A percentile compares a stretch with the other conserved stretches of the same genome.
These are phyloP conservation scores for Collichthys lucidus DNA, from an alignment of 2,113 vertebrate species.

Conservation along the genomic window DNA sequence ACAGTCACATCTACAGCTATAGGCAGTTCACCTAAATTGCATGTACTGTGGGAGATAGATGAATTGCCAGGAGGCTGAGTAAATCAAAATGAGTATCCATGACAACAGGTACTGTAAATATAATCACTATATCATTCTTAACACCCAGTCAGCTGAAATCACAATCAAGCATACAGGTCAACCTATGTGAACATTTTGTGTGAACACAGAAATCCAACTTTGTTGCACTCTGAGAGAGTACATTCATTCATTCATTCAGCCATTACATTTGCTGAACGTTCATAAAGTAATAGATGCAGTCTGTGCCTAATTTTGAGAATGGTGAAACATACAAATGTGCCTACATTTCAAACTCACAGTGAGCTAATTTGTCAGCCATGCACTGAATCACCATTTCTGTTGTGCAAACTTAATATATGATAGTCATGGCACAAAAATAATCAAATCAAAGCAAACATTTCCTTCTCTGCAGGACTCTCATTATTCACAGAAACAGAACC, in stretches of 20 bases:
- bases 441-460: conserved; percentile 1
- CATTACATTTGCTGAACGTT: conserved; percentile 1
- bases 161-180: not conserved
- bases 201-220: not conserved
- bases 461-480: not conserved
- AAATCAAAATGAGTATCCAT: not conserved
- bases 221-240: not conserved
- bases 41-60: not conserved
- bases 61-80: not conserved
- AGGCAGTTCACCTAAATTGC: not conserved
- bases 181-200: not conserved
- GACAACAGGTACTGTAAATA: not conserved
- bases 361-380: conserved; percentile 25
- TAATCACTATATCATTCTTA: not conserved
- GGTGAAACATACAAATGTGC: conserved; percentile 20
- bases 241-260: not conserved
- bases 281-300: not conserved
- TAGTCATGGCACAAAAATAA: not conserved
- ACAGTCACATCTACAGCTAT: not conserved
- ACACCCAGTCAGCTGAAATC: not conserved
- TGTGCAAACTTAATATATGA: conserved; percentile 5
- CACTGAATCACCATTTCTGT: not conserved
- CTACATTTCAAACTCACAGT: not conserved
- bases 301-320: not conserved
- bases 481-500: not conserved